A percentile compares a stretch with the other conserved stretches of the same genome.
Conservation (phyloP, 2,888 invertebrate species). For the Sabatieria punctata region DNA sequence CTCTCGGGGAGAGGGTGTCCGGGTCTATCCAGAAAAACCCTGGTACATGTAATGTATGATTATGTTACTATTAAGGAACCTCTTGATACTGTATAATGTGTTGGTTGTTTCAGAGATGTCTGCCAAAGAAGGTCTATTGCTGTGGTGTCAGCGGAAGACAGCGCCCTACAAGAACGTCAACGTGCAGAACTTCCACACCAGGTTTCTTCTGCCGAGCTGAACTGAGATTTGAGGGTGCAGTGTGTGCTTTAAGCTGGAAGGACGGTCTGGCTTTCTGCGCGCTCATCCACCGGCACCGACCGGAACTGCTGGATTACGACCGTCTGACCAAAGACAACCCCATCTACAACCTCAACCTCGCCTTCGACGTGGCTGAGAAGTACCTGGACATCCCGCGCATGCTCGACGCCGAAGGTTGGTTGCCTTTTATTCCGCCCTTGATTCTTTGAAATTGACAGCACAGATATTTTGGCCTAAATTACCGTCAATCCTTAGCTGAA, state of each 20-base stretch:
- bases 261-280: slow-evolving; percentile 98
- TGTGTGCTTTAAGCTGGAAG: slow-evolving; percentile 58
- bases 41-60: no score
- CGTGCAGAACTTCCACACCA: slow-evolving; percentile 96
- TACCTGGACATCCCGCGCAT: slow-evolving; percentile 97
- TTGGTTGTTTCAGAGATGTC: slow-evolving; percentile 58
- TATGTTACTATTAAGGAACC: no score
- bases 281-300: slow-evolving; percentile 93
- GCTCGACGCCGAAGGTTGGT: slow-evolving; percentile 95
- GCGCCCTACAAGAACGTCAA: slow-evolving; percentile 99
- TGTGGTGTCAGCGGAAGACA: slow-evolving; percentile 99
- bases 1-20: no score
- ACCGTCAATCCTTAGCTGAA: no score
- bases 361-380: slow-evolving; percentile 98
- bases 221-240: not conserved
- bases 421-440: no score
- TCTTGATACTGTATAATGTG: not conserved
- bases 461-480: no score
- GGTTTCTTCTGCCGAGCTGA: slow-evolving; percentile 34
- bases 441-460: not conserved
- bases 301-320: slow-evolving; percentile 93
- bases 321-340: slow-evolving; percentile 78
- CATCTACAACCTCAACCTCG: slow-evolving; percentile 89
- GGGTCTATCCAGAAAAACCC: no score
- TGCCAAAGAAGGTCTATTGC: slow-evolving; percentile 90